Base-by-base conservation (phyloP, 2,888 invertebrate species). In the Drosophila ezoana region DNA sequence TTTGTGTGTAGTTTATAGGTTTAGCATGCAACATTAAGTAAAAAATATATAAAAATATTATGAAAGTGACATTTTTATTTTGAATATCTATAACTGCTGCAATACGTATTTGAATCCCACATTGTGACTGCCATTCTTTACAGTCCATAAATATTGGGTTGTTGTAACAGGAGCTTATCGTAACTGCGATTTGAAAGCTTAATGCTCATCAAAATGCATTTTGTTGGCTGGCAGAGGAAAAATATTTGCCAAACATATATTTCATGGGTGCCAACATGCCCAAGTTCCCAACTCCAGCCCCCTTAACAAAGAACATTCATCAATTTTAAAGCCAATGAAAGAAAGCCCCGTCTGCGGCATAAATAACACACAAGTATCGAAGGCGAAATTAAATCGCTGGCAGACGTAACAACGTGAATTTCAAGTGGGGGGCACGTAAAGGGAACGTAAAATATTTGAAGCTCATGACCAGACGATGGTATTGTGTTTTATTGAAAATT, bases 261-360 rank as follows among this genome's bases (percentile, higher is more conserved):
- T 57, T 76, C 52, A 59, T 48, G 47, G 33, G 44, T 48, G 33
- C 20, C 58, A 33, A 38, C 28, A 35, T 59, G 40, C 40, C 56
- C 47, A 51, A 13, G 28, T 8, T 28, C 13, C 18, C 49, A 4
- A 11, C 44, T 9, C 10, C 35, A 37, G 20, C 16, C 13, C 16
- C 32, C 18, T 18, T 18, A 9, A 32, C 13, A 16, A 49, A 53
- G 49, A 20, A 69, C 86, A 87, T 87, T 81, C 72, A 85, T 81
- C 82, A 81, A 87, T 87, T 85, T 76, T 70, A 76, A 85, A 79
- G 85, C 75, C 79, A 60, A 32, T n/a, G 13, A 57, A 72, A 45
- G 51, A 14, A 48, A 47, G 58, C 68, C 14, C 47, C 37, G 37
- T 5, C 41, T 11, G 45, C 3, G 23, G 23, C 38, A 49, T 28